phyloP scores from a whole-genome alignment of 2,888 invertebrate species.

The Bellardia pandia region DNA sequence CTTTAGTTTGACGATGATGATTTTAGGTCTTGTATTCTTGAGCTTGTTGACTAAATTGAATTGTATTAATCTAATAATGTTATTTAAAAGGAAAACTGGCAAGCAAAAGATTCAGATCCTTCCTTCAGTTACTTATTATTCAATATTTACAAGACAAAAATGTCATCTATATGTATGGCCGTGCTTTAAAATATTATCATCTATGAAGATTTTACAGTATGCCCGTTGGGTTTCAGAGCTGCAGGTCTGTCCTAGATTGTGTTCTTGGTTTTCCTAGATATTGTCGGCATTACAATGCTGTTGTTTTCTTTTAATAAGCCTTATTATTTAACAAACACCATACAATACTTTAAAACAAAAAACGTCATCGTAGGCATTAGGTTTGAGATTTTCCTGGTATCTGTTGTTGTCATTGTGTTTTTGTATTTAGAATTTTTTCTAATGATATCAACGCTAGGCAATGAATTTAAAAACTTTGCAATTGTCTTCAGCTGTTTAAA shows the following conservation, averaged over 20 bases:
- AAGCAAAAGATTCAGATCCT: neutral
- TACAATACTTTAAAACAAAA: slow-evolving; percentile 25
- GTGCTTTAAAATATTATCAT: slow-evolving; percentile 47
- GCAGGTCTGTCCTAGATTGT: slow-evolving; percentile 1
- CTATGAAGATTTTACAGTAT: neutral
- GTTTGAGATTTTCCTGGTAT: neutral
- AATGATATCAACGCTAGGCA: neutral
- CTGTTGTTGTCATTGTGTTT: neutral
- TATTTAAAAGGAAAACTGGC: slow-evolving; percentile 38
- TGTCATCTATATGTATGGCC: neutral
- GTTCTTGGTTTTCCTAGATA: neutral
- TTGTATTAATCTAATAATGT: slow-evolving; percentile 59
- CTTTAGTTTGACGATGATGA: neutral
- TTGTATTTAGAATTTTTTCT: neutral
- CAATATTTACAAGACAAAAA: neutral
- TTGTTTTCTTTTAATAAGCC: slow-evolving; percentile 42
- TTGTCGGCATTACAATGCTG: neutral
- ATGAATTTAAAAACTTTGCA: neutral
- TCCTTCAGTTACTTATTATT: neutral
- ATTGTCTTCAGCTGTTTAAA: neutral
- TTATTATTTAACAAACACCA: slow-evolving; percentile 14
- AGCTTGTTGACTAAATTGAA: slow-evolving; percentile 57
- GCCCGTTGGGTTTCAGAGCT: slow-evolving; percentile 26
- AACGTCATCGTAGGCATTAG: neutral
- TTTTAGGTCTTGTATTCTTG: neutral